These are phyloP conservation scores for Melinaea menophilus DNA, from an alignment of 2,888 invertebrate genomes.

Conservation along the genomic window DNA sequence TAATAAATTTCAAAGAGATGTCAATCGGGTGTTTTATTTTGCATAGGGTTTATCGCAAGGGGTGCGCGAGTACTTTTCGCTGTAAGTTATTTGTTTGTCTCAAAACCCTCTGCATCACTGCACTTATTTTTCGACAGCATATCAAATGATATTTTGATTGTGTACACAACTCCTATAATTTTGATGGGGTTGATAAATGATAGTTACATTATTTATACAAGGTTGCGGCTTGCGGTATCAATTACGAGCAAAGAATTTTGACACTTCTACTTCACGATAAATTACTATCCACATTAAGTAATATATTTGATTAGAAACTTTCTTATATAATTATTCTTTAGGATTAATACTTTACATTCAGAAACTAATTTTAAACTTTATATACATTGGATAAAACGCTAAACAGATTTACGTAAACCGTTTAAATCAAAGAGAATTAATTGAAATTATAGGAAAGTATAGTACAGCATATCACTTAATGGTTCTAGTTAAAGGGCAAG, in stretches of 20 bases:
- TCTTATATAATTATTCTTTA: too few relatives aligned
- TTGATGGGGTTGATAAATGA: constrained; percentile 27
- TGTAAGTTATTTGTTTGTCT: constrained; percentile 75
- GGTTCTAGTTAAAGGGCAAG: constrained; percentile 53
- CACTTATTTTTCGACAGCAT: constrained; percentile 68
- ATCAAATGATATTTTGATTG: constrained; percentile 66
- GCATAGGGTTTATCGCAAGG: constrained; percentile 71
- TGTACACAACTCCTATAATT: constrained; percentile 40
- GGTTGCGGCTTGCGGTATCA: constrained; percentile 9
- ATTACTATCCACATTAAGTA: neutral
- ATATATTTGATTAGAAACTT: too few relatives aligned
- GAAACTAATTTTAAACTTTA: too few relatives aligned
- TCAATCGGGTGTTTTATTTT: constrained; percentile 78
- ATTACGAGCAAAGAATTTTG: neutral
- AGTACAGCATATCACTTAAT: constrained; percentile 45
- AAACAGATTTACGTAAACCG: constrained; percentile 22
- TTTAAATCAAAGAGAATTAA: constrained; percentile 26
- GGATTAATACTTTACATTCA: too few relatives aligned
- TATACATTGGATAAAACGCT: constrained; percentile 9
- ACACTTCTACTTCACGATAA: neutral
- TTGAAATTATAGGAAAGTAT: constrained; percentile 30
- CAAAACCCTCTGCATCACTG: constrained; percentile 50
- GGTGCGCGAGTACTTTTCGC: constrained; percentile 74
- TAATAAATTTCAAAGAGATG: constrained; percentile 77
- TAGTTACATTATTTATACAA: constrained; percentile 23